Percentiles rank a stretch among this genome's conserved stretches.
phyloP scores from a whole-genome alignment of 2,113 vertebrate genomes.

The Labeo catla region DNA sequence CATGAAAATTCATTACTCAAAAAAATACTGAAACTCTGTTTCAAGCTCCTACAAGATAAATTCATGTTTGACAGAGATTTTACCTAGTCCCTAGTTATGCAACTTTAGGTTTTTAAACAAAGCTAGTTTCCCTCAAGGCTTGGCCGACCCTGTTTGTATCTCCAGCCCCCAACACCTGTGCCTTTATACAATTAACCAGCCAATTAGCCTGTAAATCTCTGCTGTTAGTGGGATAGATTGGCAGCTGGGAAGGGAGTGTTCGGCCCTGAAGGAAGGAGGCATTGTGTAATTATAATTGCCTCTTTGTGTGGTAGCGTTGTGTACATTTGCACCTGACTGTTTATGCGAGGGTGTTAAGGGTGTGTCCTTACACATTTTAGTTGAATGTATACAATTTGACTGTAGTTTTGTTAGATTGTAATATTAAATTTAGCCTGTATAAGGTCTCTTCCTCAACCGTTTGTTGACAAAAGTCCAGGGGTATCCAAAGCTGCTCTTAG shows the following conservation, averaged over 20 bases:
- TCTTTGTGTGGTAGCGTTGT: constrained; percentile 24
- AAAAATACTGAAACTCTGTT: background rate
- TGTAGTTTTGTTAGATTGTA: background rate
- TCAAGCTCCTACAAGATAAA: background rate
- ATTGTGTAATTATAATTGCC: constrained; percentile 46
- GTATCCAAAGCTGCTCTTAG: background rate
- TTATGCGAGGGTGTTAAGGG: constrained; percentile 22
- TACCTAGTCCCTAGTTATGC: background rate
- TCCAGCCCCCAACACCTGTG: constrained; percentile 50
- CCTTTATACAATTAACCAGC: constrained; percentile 55
- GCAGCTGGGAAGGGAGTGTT: constrained; percentile 57
- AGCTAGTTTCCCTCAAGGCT: background rate
- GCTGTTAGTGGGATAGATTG: constrained; percentile 57
- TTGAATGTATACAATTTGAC: background rate
- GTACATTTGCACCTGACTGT: constrained; percentile 38
- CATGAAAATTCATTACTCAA: background rate
- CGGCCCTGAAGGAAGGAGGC: constrained; percentile 39
- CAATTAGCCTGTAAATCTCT: constrained; percentile 59
- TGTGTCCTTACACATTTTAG: constrained; percentile 62
- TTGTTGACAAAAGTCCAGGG: constrained; percentile 7
- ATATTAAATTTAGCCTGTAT: background rate
- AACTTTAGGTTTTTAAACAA: background rate
- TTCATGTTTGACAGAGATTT: background rate
- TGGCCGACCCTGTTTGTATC: constrained; percentile 20
- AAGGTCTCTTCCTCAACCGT: background rate